Conservation (phyloP, 2,797 vertebrate genomes). For the Parambassis ranga region DNA sequence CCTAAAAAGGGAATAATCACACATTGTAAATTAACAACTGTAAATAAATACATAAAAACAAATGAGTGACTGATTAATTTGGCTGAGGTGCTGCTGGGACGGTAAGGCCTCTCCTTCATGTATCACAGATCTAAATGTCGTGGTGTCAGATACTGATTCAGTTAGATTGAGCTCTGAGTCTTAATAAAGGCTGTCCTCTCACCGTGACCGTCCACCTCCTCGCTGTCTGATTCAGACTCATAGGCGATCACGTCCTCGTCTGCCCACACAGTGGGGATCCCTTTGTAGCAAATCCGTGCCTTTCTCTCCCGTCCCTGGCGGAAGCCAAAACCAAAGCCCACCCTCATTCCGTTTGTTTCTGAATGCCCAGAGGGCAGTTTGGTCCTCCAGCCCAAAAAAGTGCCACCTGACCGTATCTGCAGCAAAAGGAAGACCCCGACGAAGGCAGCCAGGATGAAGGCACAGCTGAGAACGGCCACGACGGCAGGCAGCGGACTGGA, state of each 20-base stretch:
- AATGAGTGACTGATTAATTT: neutral
- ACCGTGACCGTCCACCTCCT: slow-evolving; percentile 85
- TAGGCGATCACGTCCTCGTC: slow-evolving; percentile 82
- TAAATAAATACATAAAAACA: slow-evolving; percentile 40
- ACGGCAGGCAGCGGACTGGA: slow-evolving; percentile 78
- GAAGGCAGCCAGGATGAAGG: slow-evolving; percentile 88
- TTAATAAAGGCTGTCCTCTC: slow-evolving; percentile 97
- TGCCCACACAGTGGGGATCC: slow-evolving; percentile 94
- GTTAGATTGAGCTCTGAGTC: slow-evolving; percentile 92
- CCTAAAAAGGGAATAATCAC: neutral
- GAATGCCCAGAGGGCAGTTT: slow-evolving; percentile 86
- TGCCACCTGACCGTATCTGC: slow-evolving; percentile 85
- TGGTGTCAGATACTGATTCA: slow-evolving; percentile 11
- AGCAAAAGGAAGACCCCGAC: slow-evolving; percentile 87
- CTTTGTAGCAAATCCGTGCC: slow-evolving; percentile 90
- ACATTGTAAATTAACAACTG: slow-evolving; percentile 15
- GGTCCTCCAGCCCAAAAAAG: slow-evolving; percentile 81
- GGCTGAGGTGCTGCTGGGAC: slow-evolving; percentile 23
- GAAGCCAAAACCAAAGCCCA: slow-evolving; percentile 78
- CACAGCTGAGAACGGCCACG: slow-evolving; percentile 89
- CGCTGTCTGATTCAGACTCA: slow-evolving; percentile 89
- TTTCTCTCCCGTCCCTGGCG: slow-evolving; percentile 70
- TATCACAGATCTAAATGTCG: neutral
- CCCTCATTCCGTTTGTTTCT: slow-evolving; percentile 43
- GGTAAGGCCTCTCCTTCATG: slow-evolving; percentile 42